These are phyloP conservation scores for Cephus sareptanus DNA, from an alignment of 2,888 invertebrate species.

Conservation along the genomic window DNA sequence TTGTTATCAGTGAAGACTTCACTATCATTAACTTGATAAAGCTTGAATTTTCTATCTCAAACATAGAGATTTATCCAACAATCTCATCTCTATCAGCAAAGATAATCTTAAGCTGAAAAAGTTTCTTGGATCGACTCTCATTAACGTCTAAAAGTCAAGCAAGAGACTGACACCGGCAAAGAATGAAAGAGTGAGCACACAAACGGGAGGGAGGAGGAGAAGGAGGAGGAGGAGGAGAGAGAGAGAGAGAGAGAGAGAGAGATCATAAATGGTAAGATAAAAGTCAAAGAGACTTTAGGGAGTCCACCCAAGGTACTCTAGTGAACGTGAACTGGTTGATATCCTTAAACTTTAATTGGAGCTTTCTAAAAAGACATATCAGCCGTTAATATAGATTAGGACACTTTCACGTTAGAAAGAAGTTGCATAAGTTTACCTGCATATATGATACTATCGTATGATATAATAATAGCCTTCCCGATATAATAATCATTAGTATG, in stretches of 20 bases:
- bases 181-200: background rate
- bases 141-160: background rate
- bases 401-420: background rate
- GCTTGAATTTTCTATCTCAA: too few relatives aligned
- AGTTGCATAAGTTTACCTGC: background rate
- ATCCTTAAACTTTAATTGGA: conserved; percentile 13
- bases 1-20: background rate
- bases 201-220: background rate
- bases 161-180: background rate
- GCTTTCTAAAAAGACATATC: conserved; percentile 2
- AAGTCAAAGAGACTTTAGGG: conserved; percentile 3
- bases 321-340: conserved; percentile 20
- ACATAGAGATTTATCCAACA: background rate
- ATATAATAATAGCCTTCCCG: background rate
- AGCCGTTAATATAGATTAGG: background rate
- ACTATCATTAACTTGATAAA: background rate
- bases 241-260: background rate
- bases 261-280: background rate
- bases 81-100: background rate
- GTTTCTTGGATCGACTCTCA: background rate
- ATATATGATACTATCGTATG: background rate
- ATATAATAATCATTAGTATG: background rate
- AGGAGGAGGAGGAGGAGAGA: too few relatives aligned
- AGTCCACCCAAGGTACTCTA: conserved; percentile 6
- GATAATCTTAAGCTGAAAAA: background rate